These are phyloP conservation scores for Malacosoma neustria DNA, from an alignment of 2,888 invertebrate species.

Conservation along the genomic window DNA sequence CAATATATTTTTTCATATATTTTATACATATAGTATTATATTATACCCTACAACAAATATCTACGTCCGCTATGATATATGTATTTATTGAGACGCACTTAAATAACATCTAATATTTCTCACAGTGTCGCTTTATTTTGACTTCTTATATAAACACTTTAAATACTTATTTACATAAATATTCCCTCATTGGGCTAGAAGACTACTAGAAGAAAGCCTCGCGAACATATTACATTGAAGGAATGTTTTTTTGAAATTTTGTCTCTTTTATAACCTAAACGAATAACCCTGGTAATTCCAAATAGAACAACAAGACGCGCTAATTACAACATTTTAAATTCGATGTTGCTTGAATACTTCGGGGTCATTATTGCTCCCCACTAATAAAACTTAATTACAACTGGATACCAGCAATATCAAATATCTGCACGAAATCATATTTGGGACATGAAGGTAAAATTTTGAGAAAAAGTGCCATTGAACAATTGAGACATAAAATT, in stretches of 20 bases:
- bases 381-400: slow-evolving; percentile 32
- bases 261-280: slow-evolving; percentile 43
- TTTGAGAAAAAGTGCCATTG: background rate
- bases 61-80: slow-evolving; percentile 65
- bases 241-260: slow-evolving; percentile 16
- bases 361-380: slow-evolving; percentile 36
- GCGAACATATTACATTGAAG: slow-evolving; percentile 48
- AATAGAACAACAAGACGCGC: slow-evolving; percentile 58
- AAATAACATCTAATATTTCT: slow-evolving; percentile 66
- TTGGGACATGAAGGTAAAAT: background rate
- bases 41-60: slow-evolving; percentile 54
- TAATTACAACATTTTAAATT: slow-evolving; percentile 65
- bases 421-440: background rate
- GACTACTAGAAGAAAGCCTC: slow-evolving; percentile 40
- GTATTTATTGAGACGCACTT: slow-evolving; percentile 53
- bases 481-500: no score
- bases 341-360: slow-evolving; percentile 58
- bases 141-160: slow-evolving; percentile 65
- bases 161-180: slow-evolving; percentile 56
- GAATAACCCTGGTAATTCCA: slow-evolving; percentile 73
- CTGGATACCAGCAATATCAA: background rate
- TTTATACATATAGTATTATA: slow-evolving; percentile 21
- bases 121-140: slow-evolving; percentile 75
- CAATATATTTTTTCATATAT: slow-evolving; percentile 31
- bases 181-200: slow-evolving; percentile 24